Conservation (phyloP, 1,140 invertebrate species). For the Platyura marginata region DNA sequence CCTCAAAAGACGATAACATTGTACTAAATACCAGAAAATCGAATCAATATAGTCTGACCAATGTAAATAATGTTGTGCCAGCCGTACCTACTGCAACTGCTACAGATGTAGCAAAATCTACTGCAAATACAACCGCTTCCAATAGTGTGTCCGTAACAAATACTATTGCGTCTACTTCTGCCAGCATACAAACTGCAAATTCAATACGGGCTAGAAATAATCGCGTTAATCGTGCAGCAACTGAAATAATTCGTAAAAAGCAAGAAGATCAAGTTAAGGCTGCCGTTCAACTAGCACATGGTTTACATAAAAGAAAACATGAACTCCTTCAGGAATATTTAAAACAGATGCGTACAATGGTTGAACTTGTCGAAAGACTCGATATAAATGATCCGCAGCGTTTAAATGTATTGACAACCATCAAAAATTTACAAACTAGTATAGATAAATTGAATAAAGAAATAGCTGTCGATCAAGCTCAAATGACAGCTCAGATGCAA, state of each 20-base stretch:
- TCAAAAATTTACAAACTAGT: slow-evolving; percentile 18
- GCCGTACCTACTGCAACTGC: slow-evolving; percentile 3
- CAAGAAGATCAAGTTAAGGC: slow-evolving; percentile 24
- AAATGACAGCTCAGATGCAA: slow-evolving; percentile 20
- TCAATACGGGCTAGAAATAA: not conserved
- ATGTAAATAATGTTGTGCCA: slow-evolving; percentile 14
- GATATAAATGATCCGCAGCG: slow-evolving; percentile 18
- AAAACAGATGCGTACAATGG: slow-evolving; percentile 20
- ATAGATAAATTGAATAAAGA: slow-evolving; percentile 22
- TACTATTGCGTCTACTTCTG: not conserved
- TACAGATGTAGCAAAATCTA: slow-evolving; percentile 5
- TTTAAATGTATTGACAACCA: slow-evolving; percentile 14
- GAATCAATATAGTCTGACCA: slow-evolving; percentile 23
- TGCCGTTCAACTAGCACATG: slow-evolving; percentile 20
- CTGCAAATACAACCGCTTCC: not conserved
- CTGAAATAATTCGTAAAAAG: slow-evolving; percentile 16
- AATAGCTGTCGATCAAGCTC: slow-evolving; percentile 20
- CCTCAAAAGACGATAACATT: not conserved
- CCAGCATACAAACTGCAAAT: not conserved
- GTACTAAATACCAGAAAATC: slow-evolving; percentile 7
- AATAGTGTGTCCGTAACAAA: not conserved
- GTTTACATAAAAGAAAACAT: slow-evolving; percentile 19
- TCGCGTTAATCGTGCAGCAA: not conserved
- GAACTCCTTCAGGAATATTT: slow-evolving; percentile 22
- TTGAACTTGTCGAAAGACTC: slow-evolving; percentile 19